phyloP scores from a whole-genome alignment of 2,797 vertebrate species.

The Tragopan temminckii region DNA sequence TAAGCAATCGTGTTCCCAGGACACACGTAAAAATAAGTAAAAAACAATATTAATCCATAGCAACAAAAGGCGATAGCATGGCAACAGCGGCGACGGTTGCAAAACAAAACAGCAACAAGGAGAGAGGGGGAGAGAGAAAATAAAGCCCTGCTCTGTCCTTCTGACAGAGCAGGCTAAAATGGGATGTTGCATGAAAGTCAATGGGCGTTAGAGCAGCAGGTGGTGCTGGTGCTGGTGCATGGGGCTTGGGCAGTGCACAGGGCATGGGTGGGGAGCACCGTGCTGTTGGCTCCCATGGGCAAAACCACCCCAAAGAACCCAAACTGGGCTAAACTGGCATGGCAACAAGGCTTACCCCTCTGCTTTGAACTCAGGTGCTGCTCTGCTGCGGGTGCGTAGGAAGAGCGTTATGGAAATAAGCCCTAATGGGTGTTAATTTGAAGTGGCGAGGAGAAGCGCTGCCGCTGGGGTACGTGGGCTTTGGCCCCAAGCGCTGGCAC shows the following conservation, averaged over 20 bases:
- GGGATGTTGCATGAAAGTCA: neutral
- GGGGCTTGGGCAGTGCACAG: too few species aligned
- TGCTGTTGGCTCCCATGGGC: accelerated
- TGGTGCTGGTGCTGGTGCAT: neutral
- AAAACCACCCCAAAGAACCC: neutral
- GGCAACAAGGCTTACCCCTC: neutral
- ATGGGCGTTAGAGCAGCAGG: accelerated
- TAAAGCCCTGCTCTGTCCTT: neutral
- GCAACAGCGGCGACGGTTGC: slow-evolving; percentile 68
- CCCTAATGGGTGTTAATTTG: slow-evolving; percentile 27
- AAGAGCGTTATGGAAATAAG: slow-evolving; percentile 40
- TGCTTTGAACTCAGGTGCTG: slow-evolving; percentile 31
- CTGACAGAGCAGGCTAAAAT: neutral
- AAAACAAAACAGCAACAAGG: slow-evolving; percentile 48
- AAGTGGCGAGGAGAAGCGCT: neutral
- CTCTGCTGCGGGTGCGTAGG: neutral
- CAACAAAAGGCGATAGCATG: slow-evolving; percentile 63
- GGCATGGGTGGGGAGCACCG: neutral
- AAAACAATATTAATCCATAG: slow-evolving; percentile 69
- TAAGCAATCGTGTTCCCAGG: slow-evolving; percentile 64
- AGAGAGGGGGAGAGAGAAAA: neutral
- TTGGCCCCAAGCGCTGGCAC: neutral
- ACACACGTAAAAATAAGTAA: slow-evolving; percentile 72
- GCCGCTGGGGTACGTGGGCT: neutral
- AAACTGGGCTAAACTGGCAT: neutral